Evolutionary conservation across 1,140 invertebrate species (phyloP).

Genomic region (Triops cancriformis): DNA sequence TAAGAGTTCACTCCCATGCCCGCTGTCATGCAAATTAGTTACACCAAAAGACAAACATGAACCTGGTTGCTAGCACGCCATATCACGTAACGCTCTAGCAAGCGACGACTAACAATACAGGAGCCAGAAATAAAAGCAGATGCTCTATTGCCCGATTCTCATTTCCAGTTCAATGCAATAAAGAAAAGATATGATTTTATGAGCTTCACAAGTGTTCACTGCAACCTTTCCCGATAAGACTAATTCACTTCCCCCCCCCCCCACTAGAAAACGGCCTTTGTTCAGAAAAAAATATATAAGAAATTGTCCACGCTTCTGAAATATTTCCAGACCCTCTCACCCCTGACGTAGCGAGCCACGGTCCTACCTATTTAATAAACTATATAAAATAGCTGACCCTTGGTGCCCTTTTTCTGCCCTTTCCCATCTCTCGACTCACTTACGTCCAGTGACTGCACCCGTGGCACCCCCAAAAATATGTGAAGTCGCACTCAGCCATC

Average conservation of each 20-base stretch:
- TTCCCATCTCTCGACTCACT: neutral
- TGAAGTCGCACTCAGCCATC: neutral
- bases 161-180: neutral
- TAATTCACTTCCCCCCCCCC: neutral
- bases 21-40: constrained; percentile 13
- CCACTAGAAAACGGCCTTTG: too few species aligned
- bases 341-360: neutral
- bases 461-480: neutral
- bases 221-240: neutral
- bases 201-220: neutral
- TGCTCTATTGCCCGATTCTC: neutral
- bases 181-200: neutral
- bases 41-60: neutral
- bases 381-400: constrained; percentile 6
- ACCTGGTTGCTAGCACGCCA: neutral
- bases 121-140: neutral
- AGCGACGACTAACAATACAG: neutral
- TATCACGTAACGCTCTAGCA: neutral
- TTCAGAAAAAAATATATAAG: too few species aligned
- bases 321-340: too few species aligned
- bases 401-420: neutral
- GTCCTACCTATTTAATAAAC: neutral
- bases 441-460: neutral
- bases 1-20: neutral
- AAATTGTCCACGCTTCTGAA: too few species aligned